phyloP scores from a whole-genome alignment of 2,888 invertebrate species.

The Platycheirus albimanus region DNA sequence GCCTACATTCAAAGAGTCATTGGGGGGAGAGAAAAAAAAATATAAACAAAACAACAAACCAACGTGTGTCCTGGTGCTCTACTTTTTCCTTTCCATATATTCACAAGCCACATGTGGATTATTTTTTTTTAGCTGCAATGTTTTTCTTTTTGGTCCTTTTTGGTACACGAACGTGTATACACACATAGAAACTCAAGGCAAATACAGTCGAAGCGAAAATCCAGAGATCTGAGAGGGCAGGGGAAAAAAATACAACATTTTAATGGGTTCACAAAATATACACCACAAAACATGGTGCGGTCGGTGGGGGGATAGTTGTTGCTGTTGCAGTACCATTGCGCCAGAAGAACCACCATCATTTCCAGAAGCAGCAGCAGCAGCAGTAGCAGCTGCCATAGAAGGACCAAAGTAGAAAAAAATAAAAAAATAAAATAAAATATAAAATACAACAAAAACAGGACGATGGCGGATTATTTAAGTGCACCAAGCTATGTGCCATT shows the following conservation, averaged over 20 bases:
- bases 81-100: constrained; percentile 42
- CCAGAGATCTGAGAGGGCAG: constrained; percentile 39
- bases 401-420: constrained; percentile 39
- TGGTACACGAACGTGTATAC: constrained; percentile 18
- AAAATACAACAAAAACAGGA: constrained; percentile 54
- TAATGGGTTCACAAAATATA: constrained; percentile 68
- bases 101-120: constrained; percentile 62
- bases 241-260: constrained; percentile 45
- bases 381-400: constrained; percentile 16
- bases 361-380: constrained; percentile 17
- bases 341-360: constrained; percentile 25
- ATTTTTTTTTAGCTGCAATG: constrained; percentile 43
- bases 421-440: constrained; percentile 14
- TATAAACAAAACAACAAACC: constrained; percentile 40
- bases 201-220: constrained; percentile 30
- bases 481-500: constrained; percentile 14
- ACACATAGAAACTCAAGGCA: background rate
- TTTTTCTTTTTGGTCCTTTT: constrained; percentile 55
- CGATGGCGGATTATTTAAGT: constrained; percentile 68
- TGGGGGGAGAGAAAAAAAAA: constrained; percentile 14
- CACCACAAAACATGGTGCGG: constrained; percentile 48
- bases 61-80: constrained; percentile 70
- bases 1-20: constrained; percentile 34
- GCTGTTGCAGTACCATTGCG: constrained; percentile 21
- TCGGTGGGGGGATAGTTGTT: background rate